Percentiles rank a stretch among this genome's conserved stretches.
phyloP scores from a whole-genome alignment of 2,113 vertebrate species.

The Cygnus atratus region DNA sequence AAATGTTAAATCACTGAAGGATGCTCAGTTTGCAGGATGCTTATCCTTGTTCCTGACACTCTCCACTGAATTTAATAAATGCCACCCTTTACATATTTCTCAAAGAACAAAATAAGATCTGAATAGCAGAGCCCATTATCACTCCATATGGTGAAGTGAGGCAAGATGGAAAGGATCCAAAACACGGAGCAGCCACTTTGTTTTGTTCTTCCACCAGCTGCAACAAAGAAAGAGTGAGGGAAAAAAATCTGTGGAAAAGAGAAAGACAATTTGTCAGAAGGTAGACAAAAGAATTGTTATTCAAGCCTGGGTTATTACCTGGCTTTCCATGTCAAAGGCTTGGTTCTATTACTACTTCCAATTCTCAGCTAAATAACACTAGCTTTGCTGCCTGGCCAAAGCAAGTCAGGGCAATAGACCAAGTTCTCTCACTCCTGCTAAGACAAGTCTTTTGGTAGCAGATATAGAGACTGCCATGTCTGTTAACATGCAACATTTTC shows the following conservation, averaged over 20 bases:
- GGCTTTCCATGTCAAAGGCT: background rate
- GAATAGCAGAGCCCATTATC: background rate
- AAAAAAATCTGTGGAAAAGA: background rate
- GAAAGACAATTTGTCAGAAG: background rate
- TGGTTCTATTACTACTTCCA: background rate
- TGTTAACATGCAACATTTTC: background rate
- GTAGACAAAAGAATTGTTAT: background rate
- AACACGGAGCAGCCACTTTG: background rate
- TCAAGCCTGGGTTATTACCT: background rate
- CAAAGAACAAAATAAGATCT: slow-evolving; percentile 6
- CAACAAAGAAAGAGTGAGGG: background rate
- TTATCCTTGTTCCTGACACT: background rate
- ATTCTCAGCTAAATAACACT: background rate
- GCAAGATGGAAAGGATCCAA: background rate
- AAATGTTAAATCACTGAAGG: background rate
- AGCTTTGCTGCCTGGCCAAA: background rate
- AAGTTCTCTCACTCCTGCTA: background rate
- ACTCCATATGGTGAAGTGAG: background rate
- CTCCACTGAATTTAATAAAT: background rate
- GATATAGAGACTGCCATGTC: background rate
- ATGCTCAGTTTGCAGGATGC: background rate
- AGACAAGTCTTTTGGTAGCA: background rate
- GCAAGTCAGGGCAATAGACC: background rate
- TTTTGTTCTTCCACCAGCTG: slow-evolving; percentile 32
- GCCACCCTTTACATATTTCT: background rate